Base-by-base conservation (phyloP, 2,797 vertebrate species). In the Eulemur albifrons region DNA sequence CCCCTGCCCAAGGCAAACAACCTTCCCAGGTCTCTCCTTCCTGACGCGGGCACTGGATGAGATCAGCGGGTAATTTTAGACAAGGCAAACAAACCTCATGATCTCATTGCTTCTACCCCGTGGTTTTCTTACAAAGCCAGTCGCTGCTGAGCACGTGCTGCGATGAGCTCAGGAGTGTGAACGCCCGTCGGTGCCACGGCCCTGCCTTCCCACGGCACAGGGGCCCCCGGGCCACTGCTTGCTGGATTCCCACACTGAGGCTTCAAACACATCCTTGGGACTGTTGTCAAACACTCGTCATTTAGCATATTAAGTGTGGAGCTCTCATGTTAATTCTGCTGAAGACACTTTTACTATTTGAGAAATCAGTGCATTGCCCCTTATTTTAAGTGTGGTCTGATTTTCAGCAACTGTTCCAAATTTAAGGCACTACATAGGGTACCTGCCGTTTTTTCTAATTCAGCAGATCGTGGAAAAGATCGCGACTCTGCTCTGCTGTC, bases 1-100 rank as follows among this genome's bases (percentile, higher is more conserved):
- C 75, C 73, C 72, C 91, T 63, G 80, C 84, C 89, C 38, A 52
- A 96, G 43, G 57, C 95, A 94, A 97, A 95, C 38, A 63, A 40
- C 77, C 93, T 43, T 15, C 54, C 92, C 13, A 7, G 0, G 40
- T 52, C 82, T 17, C 67, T 82, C 81, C 65, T 93, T 40, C 67
- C 85, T 63, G 59, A 88, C 45, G 0, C n/a, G 77, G 57, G 59
- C n/a, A 20, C 57, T 7, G 8, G 35, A 54, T 59, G 59, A 83
- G 50, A 38, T 73, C 93, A 81, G 27, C 13, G 50, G 83, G 43
- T 85, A 86, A 87, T 77, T 82, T 91, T 54, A 83, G 40, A 75
- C 32, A 12, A 45, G 50, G 89, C 86, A 83, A 79, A 95, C 80
- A 38, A 40, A 67, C 57, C 18, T n/a, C 0, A 3, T 77, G 9